A percentile compares a stretch with the other conserved stretches of the same genome.
These are phyloP conservation scores for Zoanthus sociatus DNA, from an alignment of 92 coral and sea anemone species.

Conservation along the genomic window DNA sequence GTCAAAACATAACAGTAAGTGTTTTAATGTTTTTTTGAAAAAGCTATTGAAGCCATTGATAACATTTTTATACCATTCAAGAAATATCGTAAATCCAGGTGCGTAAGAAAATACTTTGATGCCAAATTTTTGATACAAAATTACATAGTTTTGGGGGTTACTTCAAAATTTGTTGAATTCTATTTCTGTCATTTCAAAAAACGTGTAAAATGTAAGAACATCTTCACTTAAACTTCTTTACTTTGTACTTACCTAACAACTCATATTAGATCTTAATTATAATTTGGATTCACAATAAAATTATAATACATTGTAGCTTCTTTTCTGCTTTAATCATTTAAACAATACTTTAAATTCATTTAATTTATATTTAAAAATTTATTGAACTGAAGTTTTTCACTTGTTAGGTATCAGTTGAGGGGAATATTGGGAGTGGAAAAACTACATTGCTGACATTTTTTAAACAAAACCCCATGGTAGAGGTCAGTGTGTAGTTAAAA, in stretches of 20 bases:
- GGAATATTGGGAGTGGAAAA: constrained; percentile 98
- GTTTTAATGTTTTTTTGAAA: not conserved
- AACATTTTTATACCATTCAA: too few relatives aligned
- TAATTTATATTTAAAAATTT: not conserved
- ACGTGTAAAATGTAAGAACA: too few relatives aligned
- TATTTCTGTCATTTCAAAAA: too few relatives aligned
- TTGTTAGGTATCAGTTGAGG: constrained; percentile 89
- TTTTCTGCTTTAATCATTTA: not conserved
- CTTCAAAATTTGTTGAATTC: too few relatives aligned
- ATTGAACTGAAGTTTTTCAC: not conserved
- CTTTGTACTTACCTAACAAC: too few relatives aligned
- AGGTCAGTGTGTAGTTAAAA: constrained; percentile 55
- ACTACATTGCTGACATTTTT: constrained; percentile 90
- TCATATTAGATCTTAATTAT: too few relatives aligned
- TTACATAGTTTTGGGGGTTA: too few relatives aligned
- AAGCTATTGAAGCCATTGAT: not conserved
- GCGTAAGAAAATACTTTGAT: too few relatives aligned
- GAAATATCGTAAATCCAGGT: too few relatives aligned
- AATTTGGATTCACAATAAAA: too few relatives aligned
- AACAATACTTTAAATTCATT: not conserved
- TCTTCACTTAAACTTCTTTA: too few relatives aligned
- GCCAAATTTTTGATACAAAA: too few relatives aligned
- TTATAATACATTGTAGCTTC: not conserved
- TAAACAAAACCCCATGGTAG: constrained; percentile 84
- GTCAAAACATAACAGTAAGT: constrained; percentile 32